These are phyloP conservation scores for Allygus modestus DNA, from an alignment of 2,888 invertebrate genomes.

Conservation along the genomic window DNA sequence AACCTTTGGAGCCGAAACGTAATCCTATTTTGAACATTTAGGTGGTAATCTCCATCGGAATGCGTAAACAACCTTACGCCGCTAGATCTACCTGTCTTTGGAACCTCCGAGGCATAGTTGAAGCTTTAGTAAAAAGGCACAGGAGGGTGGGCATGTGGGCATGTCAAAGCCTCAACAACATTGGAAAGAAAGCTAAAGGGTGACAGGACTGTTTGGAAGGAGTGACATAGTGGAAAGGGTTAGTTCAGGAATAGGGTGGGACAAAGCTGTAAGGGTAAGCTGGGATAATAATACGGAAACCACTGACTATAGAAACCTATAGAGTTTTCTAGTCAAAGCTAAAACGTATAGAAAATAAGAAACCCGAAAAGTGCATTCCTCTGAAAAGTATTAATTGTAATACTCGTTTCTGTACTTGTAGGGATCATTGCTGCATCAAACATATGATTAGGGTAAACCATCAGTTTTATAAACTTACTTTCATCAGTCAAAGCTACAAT, in stretches of 20 bases:
- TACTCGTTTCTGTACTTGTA: too few relatives aligned
- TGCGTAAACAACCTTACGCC: conserved; percentile 11
- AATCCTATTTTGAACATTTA: conserved; percentile 6
- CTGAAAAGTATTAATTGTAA: too few relatives aligned
- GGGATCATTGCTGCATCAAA: too few relatives aligned
- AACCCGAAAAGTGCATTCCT: too few relatives aligned
- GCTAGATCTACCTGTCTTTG: background rate
- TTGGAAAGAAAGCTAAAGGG: background rate
- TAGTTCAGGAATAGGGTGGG: background rate
- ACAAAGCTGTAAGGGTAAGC: background rate
- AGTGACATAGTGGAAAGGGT: background rate
- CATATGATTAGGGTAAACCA: too few relatives aligned
- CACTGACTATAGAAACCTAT: too few relatives aligned
- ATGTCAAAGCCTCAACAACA: background rate
- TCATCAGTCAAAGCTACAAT: too few relatives aligned
- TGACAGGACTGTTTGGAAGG: conserved; percentile 11
- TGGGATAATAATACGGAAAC: too few relatives aligned
- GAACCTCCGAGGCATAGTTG: background rate
- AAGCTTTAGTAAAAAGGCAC: too few relatives aligned
- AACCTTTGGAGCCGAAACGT: background rate
- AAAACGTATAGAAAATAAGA: too few relatives aligned
- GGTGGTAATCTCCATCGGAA: background rate
- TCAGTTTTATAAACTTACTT: too few relatives aligned
- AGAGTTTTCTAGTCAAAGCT: too few relatives aligned
- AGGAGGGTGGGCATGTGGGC: background rate